Conservation (phyloP, 1,140 invertebrate genomes). For the Yoshiicerus persimilis region DNA sequence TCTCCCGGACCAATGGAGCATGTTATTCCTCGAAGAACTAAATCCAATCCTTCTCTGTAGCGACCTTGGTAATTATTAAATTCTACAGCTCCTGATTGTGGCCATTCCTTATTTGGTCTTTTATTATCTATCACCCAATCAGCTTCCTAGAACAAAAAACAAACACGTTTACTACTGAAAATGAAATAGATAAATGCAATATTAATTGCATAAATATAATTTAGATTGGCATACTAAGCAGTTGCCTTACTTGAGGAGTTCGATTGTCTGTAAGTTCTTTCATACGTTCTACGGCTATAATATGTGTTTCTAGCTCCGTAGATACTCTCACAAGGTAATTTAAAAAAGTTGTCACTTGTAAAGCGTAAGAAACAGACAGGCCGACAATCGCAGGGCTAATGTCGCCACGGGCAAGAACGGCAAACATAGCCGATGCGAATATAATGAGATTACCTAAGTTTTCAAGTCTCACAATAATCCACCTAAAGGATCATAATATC, state of each 20-base stretch:
- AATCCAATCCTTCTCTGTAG: constrained; percentile 54
- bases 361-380: constrained; percentile 57
- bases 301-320: constrained; percentile 30
- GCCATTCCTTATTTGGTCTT: constrained; percentile 52
- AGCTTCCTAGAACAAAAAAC: constrained; percentile 62
- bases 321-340: constrained; percentile 18
- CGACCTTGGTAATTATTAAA: constrained; percentile 55
- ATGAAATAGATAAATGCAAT: too few species aligned
- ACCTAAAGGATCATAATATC: constrained; percentile 52
- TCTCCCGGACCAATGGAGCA: constrained; percentile 55
- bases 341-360: constrained; percentile 53
- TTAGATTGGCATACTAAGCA: too few species aligned
- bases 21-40: constrained; percentile 56
- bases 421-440: constrained; percentile 56
- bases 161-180: too few species aligned
- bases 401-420: constrained; percentile 53
- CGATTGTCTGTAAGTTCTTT: constrained; percentile 57
- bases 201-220: too few species aligned
- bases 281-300: constrained; percentile 33
- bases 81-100: constrained; percentile 53
- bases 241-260: constrained; percentile 51
- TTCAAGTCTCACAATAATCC: constrained; percentile 60
- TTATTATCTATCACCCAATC: constrained; percentile 61
- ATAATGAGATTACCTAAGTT: constrained; percentile 53
- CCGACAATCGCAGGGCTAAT: constrained; percentile 57